Base-by-base conservation (phyloP, 37 sponge, comb jelly and placozoan genomes). In the Mnemiopsis leidyi region DNA sequence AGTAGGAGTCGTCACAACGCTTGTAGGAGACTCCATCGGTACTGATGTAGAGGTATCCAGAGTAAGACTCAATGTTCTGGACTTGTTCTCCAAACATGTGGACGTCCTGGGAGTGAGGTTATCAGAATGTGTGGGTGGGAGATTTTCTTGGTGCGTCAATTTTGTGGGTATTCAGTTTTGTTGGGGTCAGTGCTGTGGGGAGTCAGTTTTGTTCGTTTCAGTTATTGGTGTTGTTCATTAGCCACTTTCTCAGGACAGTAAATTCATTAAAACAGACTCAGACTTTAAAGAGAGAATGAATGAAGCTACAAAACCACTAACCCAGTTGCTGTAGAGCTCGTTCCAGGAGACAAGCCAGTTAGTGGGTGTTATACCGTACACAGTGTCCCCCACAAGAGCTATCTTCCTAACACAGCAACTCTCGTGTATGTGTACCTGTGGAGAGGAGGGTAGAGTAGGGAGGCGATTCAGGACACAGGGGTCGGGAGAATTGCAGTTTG, bases 301-400 rank as follows among this genome's bases (percentile, higher is more conserved):
- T n/a, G n/a, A n/a, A n/a, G n/a, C n/a, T n/a, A n/a, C n/a, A n/a
- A n/a, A n/a, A n/a, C n/a, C n/a, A 82, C 90, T 7, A 39, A 85
- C 90, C 90, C 90, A 85, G 24, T 21, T 85, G 30, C 16, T 25
- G n/a, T 0, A 28, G 61, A 23, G 2, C 30, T 18, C 48, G 90
- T 85, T 38, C 90, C 90, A 85, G 25, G 40, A 40, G 3, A 85
- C 90, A n/a, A 85, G 90, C 90, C 90, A 85, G 90, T 85, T 85
- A 26, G 61, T 36, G 40, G 90, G 90, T n/a, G 90, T 85, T 23
- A 85, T n/a, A 23, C 90, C 90, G 61, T 85, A 85, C 16, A 85
- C 24, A 1, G 3, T n/a, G 39, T 33, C 90, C 0, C 36, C 32
- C 9, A 39, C 48, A 0, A 85, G 20, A 39, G 29, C 90, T 33